These are phyloP conservation scores for Venturia canescens DNA, from an alignment of 1,140 invertebrate genomes.

Conservation along the genomic window DNA sequence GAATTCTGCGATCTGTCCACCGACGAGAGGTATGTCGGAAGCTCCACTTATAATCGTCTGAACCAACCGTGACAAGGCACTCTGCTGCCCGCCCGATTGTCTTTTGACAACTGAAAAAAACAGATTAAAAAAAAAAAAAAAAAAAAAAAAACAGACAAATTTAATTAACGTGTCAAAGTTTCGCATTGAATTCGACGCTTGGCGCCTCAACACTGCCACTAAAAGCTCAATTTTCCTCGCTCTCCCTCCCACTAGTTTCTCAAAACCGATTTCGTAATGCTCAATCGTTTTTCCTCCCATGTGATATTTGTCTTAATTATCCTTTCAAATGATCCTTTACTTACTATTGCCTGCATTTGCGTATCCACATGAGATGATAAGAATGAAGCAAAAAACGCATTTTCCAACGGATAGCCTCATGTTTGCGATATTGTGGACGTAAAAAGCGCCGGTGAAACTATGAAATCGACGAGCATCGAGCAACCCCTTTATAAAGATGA, in stretches of 20 bases:
- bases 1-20: background rate
- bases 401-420: conserved; percentile 31
- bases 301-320: background rate
- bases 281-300: too few species aligned
- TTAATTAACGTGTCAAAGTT: background rate
- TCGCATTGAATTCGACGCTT: background rate
- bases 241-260: background rate
- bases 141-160: conserved; percentile 3
- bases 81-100: background rate
- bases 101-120: conserved; percentile 36
- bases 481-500: conserved; percentile 39
- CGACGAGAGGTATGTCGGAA: background rate
- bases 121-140: background rate
- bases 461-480: conserved; percentile 27
- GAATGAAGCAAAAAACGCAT: conserved; percentile 19
- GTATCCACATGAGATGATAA: conserved; percentile 22
- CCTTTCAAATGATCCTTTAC: background rate
- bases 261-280: background rate
- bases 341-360: conserved; percentile 24
- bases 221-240: background rate
- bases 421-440: background rate
- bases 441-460: conserved; percentile 39
- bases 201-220: background rate
- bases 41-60: background rate
- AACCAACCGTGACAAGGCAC: background rate